phyloP scores from a whole-genome alignment of 2,888 invertebrate genomes.

The Folsomia manolachei region DNA sequence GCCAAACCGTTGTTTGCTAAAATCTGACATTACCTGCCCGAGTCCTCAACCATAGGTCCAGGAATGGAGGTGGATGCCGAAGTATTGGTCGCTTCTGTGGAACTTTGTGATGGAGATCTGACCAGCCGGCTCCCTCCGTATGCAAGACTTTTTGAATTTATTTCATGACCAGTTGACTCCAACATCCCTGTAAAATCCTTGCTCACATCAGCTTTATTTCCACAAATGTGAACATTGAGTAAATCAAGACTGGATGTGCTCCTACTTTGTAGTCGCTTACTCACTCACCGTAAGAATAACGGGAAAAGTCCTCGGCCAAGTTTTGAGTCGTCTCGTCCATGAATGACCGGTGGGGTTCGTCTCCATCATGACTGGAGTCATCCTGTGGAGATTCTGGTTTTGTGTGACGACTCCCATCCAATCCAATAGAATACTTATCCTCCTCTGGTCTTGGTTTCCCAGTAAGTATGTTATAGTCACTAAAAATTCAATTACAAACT shows the following conservation, averaged over 20 bases:
- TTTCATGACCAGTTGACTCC: slow-evolving; percentile 2
- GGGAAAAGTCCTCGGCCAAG: background rate
- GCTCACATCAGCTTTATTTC: no score
- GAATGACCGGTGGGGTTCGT: background rate
- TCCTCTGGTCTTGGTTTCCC: slow-evolving; percentile 31
- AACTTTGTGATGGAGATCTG: slow-evolving; percentile 37
- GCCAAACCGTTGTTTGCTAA: no score
- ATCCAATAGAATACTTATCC: no score
- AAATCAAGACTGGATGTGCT: background rate
- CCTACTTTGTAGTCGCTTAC: background rate
- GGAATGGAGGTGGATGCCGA: slow-evolving; percentile 33
- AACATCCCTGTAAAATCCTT: background rate
- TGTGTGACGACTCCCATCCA: no score
- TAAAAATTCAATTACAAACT: slow-evolving; percentile 28
- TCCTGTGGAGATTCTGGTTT: background rate
- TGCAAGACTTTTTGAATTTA: background rate
- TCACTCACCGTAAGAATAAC: background rate
- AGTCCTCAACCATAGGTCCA: slow-evolving; percentile 2
- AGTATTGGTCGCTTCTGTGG: slow-evolving; percentile 38
- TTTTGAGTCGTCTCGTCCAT: background rate
- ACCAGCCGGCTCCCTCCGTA: slow-evolving; percentile 12
- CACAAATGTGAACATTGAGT: no score
- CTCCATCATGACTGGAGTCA: background rate
- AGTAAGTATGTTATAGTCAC: slow-evolving; percentile 51
- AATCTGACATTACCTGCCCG: no score